Evolutionary conservation across 1,140 invertebrate genomes (phyloP).

Genomic region (Hetaerina americana): DNA sequence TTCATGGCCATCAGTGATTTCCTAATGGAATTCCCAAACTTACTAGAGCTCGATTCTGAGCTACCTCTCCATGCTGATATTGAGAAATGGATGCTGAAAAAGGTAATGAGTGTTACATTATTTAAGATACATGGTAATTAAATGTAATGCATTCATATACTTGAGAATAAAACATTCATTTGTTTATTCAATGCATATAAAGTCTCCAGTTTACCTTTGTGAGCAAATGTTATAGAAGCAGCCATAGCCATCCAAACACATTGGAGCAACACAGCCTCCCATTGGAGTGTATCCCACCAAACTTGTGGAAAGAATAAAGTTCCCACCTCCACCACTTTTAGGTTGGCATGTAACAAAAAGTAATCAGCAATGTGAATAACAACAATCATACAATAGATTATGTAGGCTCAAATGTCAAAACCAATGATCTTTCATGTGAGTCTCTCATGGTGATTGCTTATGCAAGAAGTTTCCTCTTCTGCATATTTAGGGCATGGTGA

Average conservation of each 20-base stretch:
- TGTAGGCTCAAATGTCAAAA: too few species aligned
- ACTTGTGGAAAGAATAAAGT: conserved; percentile 47
- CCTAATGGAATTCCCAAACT: conserved; percentile 5
- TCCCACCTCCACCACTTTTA: conserved; percentile 49
- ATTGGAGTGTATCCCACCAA: conserved; percentile 41
- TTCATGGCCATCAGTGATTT: background rate
- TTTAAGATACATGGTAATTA: background rate
- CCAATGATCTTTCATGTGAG: too few species aligned
- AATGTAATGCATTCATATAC: background rate
- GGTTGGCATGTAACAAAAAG: conserved; percentile 20
- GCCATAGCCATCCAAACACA: conserved; percentile 47
- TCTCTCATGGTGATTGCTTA: too few species aligned
- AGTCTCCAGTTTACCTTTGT: conserved; percentile 24
- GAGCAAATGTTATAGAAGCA: conserved; percentile 40
- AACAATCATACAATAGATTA: too few species aligned
- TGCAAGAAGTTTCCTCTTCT: too few species aligned
- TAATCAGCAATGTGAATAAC: too few species aligned
- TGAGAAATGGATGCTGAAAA: conserved; percentile 26
- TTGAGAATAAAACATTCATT: background rate
- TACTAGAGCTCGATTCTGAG: conserved; percentile 23
- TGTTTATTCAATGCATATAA: background rate
- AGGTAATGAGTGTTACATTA: background rate
- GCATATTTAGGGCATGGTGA: too few species aligned
- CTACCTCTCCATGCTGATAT: conserved; percentile 25
- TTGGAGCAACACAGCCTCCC: conserved; percentile 43